phyloP scores from a whole-genome alignment of 1,140 invertebrate species.

The Zaprionus ornatus region DNA sequence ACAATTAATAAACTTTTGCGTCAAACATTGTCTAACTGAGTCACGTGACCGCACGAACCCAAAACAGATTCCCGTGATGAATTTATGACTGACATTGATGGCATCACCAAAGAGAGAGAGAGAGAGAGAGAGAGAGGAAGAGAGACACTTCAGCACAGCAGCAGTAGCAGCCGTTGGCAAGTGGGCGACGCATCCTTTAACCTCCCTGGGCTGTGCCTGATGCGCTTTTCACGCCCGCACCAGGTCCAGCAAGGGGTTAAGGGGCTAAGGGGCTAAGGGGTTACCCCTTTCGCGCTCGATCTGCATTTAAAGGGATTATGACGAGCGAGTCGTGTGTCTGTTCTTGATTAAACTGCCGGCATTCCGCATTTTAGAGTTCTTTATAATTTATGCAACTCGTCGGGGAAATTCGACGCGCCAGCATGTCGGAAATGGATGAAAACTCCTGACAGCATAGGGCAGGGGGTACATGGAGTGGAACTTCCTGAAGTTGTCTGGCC shows the following conservation, averaged over 20 bases:
- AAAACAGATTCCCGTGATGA: conserved; percentile 82
- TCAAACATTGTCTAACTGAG: conserved; percentile 76
- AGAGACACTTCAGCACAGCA: conserved; percentile 63
- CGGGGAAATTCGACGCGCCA: conserved; percentile 68
- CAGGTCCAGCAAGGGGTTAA: not conserved
- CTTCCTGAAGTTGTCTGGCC: conserved; percentile 3
- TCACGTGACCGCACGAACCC: conserved; percentile 78
- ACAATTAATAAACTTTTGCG: conserved; percentile 72
- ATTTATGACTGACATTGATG: conserved; percentile 82
- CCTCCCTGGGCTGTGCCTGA: conserved; percentile 34
- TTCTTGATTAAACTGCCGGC: conserved; percentile 69
- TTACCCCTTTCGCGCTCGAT: conserved; percentile 69
- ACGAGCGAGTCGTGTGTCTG: conserved; percentile 64
- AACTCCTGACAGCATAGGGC: conserved; percentile 15
- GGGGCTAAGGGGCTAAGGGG: not conserved
- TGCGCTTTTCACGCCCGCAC: conserved; percentile 78
- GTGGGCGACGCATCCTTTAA: conserved; percentile 34
- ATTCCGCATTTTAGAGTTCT: conserved; percentile 36
- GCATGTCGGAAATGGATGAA: conserved; percentile 61
- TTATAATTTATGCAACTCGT: conserved; percentile 77
- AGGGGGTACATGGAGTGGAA: not conserved
- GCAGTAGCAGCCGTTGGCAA: conserved; percentile 24
- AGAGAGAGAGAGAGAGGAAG: conserved; percentile 13
- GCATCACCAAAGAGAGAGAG: conserved; percentile 15
- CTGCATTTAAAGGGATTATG: conserved; percentile 64